Evolutionary conservation across 2,113 vertebrate species (phyloP), one percentile per base, ranked within the genome.

Genomic region (Actinemys pallida): DNA sequence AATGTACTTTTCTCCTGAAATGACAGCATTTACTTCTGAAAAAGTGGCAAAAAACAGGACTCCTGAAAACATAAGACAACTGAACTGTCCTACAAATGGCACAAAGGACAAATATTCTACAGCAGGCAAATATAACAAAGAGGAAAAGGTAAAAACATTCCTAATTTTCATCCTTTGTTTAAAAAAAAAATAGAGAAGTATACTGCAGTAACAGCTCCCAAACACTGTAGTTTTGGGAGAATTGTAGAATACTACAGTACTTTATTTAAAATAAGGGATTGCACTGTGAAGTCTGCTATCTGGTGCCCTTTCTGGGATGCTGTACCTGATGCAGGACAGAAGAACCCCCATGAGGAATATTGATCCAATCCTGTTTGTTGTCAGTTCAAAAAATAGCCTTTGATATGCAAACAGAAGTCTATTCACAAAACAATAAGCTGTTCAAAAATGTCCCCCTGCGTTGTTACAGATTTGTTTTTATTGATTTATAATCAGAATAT

Each of bases 301-400:
- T 93, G 90, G 88, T 96, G 91, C 93, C 89, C 91, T 85, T 95
- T 95, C 89, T 88, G 93, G 87, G 90, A 89, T 94, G 90, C 90
- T 90, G 49, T 22, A 86, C 93, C 90, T 47, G 47, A 78, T 89
- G 86, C 17, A 29, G 90, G 84, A 62, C 81, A 90, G 87, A 88
- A 94, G 81, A 72, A 95, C 81, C 14, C 90, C 83, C 72, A 57
- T 84, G 81, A 84, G 82, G 42, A 20, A 31, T 39, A 91, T 88
- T 1, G 89, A 92, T 96, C 86, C 79, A 91, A 65, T 80, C 56
- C 47, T 50, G 83, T 25, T 87, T 90, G 83, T 75, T 88, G 89
- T 72, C 94, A 92, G 57, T 59, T 91, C 11, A 90, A 84, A 90
- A 96, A 95, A 95, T 8, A 92, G 62, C 72, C 81, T 53, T 53